phyloP scores from a whole-genome alignment of 2,888 invertebrate genomes.

The Epinotia bilunana region DNA sequence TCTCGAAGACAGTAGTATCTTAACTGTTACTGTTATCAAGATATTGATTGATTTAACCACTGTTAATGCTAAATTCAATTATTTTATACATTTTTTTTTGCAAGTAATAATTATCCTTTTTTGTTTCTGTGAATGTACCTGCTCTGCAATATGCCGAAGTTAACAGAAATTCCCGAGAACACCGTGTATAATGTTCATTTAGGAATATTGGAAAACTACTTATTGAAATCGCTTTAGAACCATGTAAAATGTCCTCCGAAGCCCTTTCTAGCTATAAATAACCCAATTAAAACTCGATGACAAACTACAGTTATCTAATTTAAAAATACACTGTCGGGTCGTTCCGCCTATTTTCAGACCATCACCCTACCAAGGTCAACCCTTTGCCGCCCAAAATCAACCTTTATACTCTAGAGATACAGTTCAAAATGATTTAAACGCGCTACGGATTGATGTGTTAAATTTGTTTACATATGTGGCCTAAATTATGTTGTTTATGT shows the following conservation, averaged over 20 bases:
- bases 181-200: too few species aligned
- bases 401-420: not conserved
- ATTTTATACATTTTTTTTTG: too few species aligned
- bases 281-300: slow-evolving; percentile 7
- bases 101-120: too few species aligned
- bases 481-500: slow-evolving; percentile 44
- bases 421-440: not conserved
- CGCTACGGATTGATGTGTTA: not conserved
- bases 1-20: too few species aligned
- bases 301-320: slow-evolving; percentile 9
- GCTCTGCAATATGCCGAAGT: too few species aligned
- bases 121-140: too few species aligned
- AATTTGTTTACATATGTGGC: slow-evolving; percentile 35
- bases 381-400: slow-evolving; percentile 10
- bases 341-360: slow-evolving; percentile 19
- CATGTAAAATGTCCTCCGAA: not conserved
- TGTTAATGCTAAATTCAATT: too few species aligned
- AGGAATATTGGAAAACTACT: not conserved
- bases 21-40: too few species aligned
- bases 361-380: slow-evolving; percentile 22
- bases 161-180: too few species aligned
- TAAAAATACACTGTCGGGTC: slow-evolving; percentile 13
- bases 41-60: too few species aligned
- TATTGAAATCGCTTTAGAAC: not conserved
- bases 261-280: not conserved